Evolutionary conservation across 2,888 invertebrate species (phyloP), one percentile per base, ranked within the genome.

Genomic region (Notodonta dromedarius): DNA sequence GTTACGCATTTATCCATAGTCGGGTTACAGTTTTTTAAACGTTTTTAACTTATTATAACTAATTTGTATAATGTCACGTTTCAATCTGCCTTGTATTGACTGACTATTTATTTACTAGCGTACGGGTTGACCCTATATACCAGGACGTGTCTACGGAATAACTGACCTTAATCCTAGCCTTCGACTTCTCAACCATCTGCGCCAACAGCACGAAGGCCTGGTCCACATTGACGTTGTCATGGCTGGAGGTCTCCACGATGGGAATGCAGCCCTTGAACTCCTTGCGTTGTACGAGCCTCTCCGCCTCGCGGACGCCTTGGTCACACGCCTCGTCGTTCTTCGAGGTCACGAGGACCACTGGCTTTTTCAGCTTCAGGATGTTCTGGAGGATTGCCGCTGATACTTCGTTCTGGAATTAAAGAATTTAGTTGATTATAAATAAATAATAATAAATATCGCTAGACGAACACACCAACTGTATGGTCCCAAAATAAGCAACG

Each of bases 211-310:
- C 94, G 85, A 98, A 98, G 39, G 99, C 98, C 79, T 97, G 94
- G 83, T 99, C 99, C 50, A 99, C 97, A 85, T 99, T 99, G 70
- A 99, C 98, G 80, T 98, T 98, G 82, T 98, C 98, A 83, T 99
- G 98, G 14, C 99, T 96, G 8, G 99, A 99, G 0, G 98, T 98
- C 93, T 99, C 99, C 60, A 99, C 96, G 53, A 99, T 93, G 4
- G 97, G 96, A 76, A 99, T 97, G 79, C 95, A 95, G 65, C 96
- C 96, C 84, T 98, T 98, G 88, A 98, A 98, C 89, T 99, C 99
- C 88, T 98, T 98, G 59, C 98, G 95, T 56, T 91, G 90, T 42
- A 98, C 95, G 69, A 99, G 93, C 77, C 97, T 96, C 82, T 98
- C 98, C 0, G 98, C 98, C 88, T 99, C 99, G 59, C 97, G 94